Evolutionary conservation across 2,888 invertebrate species (phyloP).

Genomic region (Cremastobaeus sp.): DNA sequence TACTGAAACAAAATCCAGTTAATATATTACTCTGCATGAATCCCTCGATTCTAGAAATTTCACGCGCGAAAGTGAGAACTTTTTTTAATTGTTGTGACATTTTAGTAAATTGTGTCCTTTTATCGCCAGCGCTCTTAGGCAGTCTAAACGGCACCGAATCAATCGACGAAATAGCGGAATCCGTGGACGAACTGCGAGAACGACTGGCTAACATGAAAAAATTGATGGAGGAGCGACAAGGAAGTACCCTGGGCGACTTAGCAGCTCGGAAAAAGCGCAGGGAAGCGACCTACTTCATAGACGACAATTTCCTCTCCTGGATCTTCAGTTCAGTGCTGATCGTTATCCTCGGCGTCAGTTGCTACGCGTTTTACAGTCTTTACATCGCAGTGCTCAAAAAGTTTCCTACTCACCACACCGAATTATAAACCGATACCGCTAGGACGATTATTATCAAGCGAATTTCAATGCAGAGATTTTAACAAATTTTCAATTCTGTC

Average conservation of each 20-base stretch:
- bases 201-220: conserved; percentile 89
- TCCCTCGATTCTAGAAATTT: neutral
- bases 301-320: conserved; percentile 89
- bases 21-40: too few species aligned
- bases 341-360: conserved; percentile 88
- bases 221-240: conserved; percentile 86
- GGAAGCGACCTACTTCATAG: conserved; percentile 82
- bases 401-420: conserved; percentile 89
- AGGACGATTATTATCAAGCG: neutral
- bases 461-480: neutral
- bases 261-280: conserved; percentile 76
- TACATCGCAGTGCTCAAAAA: conserved; percentile 89
- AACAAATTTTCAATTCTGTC: neutral
- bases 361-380: conserved; percentile 91
- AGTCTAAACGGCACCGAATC: conserved; percentile 38
- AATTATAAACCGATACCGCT: conserved; percentile 81
- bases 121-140: conserved; percentile 24
- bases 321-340: conserved; percentile 89
- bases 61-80: neutral
- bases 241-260: conserved; percentile 79
- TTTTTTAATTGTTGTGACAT: neutral
- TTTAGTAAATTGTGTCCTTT: neutral
- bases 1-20: too few species aligned
- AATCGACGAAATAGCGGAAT: conserved; percentile 80
- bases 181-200: conserved; percentile 89